These are phyloP conservation scores for Chascanopsetta lugubris DNA, from an alignment of 2,113 vertebrate genomes.

Conservation along the genomic window DNA sequence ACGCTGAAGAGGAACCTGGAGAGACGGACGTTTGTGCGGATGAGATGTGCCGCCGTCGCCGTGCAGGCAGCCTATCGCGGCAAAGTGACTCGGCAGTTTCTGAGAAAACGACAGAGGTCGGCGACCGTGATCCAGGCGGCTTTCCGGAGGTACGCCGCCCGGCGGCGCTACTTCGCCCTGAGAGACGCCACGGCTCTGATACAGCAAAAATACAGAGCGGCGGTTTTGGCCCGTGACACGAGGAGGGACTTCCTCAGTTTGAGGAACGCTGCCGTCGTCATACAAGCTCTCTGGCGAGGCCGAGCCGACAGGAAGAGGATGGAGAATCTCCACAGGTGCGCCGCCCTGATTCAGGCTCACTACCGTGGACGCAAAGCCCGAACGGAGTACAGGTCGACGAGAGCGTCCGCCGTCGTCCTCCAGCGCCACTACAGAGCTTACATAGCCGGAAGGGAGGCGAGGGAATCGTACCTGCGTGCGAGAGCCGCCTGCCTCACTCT, in stretches of 20 bases:
- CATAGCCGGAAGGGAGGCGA: constrained; percentile 53
- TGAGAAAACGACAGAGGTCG: constrained; percentile 70
- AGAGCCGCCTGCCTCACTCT: constrained; percentile 76
- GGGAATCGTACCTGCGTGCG: constrained; percentile 65
- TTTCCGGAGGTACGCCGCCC: constrained; percentile 77
- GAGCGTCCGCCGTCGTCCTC: constrained; percentile 76
- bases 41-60: constrained; percentile 73
- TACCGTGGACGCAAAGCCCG: constrained; percentile 79
- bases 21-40: constrained; percentile 73
- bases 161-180: constrained; percentile 64
- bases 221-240: constrained; percentile 58
- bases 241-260: constrained; percentile 67
- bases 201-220: constrained; percentile 83
- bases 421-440: constrained; percentile 82
- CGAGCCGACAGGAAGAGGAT: constrained; percentile 74
- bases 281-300: constrained; percentile 88
- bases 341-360: constrained; percentile 83
- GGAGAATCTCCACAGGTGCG: constrained; percentile 61
- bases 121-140: constrained; percentile 83
- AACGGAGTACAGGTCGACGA: constrained; percentile 73
- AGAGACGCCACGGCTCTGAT: constrained; percentile 72
- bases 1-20: constrained; percentile 36
- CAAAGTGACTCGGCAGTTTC: constrained; percentile 75
- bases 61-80: constrained; percentile 86
- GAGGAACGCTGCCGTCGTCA: constrained; percentile 36